These are phyloP conservation scores for Oxystoma pomonae DNA, from an alignment of 2,888 invertebrate species.

Conservation along the genomic window DNA sequence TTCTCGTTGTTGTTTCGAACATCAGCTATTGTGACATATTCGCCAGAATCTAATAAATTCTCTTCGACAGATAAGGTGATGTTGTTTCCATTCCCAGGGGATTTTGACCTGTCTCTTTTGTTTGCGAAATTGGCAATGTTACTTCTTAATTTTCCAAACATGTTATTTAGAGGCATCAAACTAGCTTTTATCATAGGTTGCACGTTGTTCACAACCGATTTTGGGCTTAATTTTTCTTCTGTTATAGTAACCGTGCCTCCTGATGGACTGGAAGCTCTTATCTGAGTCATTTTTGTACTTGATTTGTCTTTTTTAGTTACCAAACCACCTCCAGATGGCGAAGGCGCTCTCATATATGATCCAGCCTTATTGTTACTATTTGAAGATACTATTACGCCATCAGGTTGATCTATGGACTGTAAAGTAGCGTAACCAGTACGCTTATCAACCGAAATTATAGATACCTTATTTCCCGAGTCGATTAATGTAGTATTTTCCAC, in stretches of 20 bases:
- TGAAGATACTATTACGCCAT: conserved; percentile 7
- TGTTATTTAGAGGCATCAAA: conserved; percentile 64
- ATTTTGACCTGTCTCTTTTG: conserved; percentile 51
- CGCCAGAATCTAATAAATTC: conserved; percentile 57
- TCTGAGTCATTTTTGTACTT: conserved; percentile 35
- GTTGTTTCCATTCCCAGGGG: conserved; percentile 44
- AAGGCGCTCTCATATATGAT: conserved; percentile 41
- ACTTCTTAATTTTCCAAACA: conserved; percentile 65
- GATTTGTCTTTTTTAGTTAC: conserved; percentile 32
- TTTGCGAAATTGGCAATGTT: conserved; percentile 40
- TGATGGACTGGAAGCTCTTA: conserved; percentile 43
- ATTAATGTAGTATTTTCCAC: conserved; percentile 31
- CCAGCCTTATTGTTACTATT: not conserved
- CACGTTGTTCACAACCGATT: conserved; percentile 21
- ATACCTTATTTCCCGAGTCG: conserved; percentile 29
- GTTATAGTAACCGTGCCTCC: conserved; percentile 41
- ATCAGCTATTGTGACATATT: conserved; percentile 84
- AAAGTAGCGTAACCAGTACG: conserved; percentile 45
- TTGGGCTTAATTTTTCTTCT: conserved; percentile 21
- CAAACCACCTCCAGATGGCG: conserved; percentile 44
- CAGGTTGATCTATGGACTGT: conserved; percentile 35
- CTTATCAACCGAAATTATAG: conserved; percentile 43
- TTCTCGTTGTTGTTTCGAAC: conserved; percentile 75
- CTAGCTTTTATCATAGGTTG: conserved; percentile 47
- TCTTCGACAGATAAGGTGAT: conserved; percentile 39